A percentile compares a stretch with the other conserved stretches of the same genome.
Evolutionary conservation across 2,113 vertebrate genomes (phyloP).

Genomic region (Lasiurus borealis): DNA sequence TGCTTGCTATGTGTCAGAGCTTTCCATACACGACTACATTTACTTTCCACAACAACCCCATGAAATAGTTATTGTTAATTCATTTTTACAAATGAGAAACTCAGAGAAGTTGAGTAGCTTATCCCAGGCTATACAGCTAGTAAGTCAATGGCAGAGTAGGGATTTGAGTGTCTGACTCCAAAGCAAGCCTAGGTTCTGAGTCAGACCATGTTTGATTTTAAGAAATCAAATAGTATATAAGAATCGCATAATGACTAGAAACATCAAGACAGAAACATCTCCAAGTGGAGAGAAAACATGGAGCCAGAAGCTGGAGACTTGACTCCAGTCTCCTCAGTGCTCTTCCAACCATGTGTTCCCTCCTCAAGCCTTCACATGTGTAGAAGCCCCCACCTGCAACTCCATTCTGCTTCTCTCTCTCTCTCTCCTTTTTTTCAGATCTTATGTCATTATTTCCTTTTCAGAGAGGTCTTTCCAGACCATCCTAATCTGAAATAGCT

Average conservation of each 20-base stretch:
- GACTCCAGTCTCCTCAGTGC: not conserved
- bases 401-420: not conserved
- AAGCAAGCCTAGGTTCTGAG: not conserved
- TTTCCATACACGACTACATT: not conserved
- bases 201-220: not conserved
- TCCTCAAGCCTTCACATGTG: not conserved
- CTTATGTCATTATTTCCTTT: not conserved
- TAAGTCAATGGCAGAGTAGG: not conserved
- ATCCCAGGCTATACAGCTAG: not conserved
- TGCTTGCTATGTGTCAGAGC: not conserved
- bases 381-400: not conserved
- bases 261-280: not conserved
- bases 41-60: not conserved
- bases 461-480: conserved; percentile 21
- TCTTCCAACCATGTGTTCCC: not conserved
- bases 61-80: not conserved
- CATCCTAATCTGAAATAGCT: not conserved
- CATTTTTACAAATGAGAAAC: conserved; percentile 12
- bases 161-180: conserved; percentile 13
- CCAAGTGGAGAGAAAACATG: not conserved
- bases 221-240: not conserved
- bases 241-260: not conserved
- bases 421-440: not conserved
- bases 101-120: conserved; percentile 20
- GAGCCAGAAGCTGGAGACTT: not conserved